phyloP scores from a whole-genome alignment of 35 echinoderm and acorn worm species.

The Apostichopus japonicus region DNA sequence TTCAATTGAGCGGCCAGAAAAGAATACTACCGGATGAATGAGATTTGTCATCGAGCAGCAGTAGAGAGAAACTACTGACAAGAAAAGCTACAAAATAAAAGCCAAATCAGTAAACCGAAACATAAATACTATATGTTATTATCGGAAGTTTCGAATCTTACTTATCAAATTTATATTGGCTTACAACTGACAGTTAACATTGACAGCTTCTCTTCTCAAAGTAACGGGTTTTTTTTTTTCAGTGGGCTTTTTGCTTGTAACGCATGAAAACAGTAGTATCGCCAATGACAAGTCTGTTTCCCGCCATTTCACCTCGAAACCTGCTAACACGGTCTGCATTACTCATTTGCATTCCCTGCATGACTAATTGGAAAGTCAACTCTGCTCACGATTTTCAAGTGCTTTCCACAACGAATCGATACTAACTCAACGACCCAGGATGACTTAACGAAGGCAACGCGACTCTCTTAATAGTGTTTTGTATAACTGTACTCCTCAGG shows the following conservation, averaged over 20 bases:
- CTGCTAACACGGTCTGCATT: neutral
- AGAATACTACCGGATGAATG: no score
- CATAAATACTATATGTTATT: no score
- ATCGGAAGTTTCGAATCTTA: no score
- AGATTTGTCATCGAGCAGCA: no score
- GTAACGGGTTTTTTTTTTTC: neutral
- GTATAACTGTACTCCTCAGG: neutral
- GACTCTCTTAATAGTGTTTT: slow-evolving; percentile 13
- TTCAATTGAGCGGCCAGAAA: no score
- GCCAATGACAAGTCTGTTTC: neutral
- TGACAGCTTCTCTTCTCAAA: no score
- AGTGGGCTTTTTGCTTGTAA: neutral
- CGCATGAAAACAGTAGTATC: neutral
- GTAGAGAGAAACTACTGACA: no score
- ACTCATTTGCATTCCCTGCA: slow-evolving; percentile 21
- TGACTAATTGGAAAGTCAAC: slow-evolving; percentile 48
- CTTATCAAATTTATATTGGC: no score
- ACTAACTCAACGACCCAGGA: slow-evolving; percentile 17
- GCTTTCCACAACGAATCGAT: slow-evolving; percentile 35
- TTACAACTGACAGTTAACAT: no score
- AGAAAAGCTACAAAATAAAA: no score
- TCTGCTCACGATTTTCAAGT: slow-evolving; percentile 31
- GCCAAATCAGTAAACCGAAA: no score
- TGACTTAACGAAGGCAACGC: slow-evolving; percentile 14
- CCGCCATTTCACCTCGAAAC: slow-evolving; percentile 16